These are phyloP conservation scores for Cinara cedri DNA, from an alignment of 2,888 invertebrate species.

Conservation along the genomic window DNA sequence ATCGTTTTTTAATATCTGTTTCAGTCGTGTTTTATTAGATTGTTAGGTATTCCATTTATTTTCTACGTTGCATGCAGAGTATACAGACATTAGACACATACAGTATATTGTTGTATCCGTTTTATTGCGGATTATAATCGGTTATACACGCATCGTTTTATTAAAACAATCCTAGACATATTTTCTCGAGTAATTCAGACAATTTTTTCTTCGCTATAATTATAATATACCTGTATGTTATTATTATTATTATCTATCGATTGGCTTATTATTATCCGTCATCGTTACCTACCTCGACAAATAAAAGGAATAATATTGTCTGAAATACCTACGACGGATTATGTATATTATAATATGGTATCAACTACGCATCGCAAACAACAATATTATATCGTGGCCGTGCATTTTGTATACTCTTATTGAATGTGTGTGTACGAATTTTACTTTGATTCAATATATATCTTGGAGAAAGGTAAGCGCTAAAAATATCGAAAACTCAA, in stretches of 20 bases:
- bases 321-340: constrained; percentile 15
- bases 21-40: background rate
- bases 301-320: background rate
- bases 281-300: background rate
- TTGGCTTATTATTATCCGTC: background rate
- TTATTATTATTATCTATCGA: background rate
- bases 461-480: no score
- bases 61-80: no score
- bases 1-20: no score
- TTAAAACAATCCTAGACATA: constrained; percentile 12
- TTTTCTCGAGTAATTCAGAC: background rate
- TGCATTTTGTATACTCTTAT: background rate
- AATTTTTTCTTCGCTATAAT: constrained; percentile 2
- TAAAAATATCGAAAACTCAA: no score
- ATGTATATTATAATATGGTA: no score
- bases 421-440: no score
- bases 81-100: background rate
- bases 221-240: background rate
- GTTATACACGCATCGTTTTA: background rate
- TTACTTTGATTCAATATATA: no score
- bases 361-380: background rate
- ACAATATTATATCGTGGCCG: background rate
- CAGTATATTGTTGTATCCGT: background rate
- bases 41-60: background rate
- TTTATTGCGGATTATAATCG: constrained; percentile 15